These are phyloP conservation scores for Hapalemur alaotrensis DNA, from an alignment of 2,797 vertebrate genomes.

Conservation along the genomic window DNA sequence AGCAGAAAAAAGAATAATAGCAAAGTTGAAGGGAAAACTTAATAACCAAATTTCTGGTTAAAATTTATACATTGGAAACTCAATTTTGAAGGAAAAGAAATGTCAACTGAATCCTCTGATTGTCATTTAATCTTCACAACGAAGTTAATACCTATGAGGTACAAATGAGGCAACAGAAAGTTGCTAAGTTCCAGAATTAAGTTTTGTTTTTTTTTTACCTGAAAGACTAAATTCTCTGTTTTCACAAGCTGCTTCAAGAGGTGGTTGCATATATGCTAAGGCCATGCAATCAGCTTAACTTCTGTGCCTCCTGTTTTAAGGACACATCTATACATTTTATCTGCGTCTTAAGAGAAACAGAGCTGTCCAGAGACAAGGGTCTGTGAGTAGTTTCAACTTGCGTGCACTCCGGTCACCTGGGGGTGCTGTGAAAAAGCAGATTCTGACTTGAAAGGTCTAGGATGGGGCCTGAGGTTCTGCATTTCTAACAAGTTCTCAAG, in stretches of 20 bases:
- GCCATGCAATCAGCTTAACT: rapidly evolving
- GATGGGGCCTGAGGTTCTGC: too few species aligned
- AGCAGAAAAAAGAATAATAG: background rate
- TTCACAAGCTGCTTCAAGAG: background rate
- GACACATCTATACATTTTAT: background rate
- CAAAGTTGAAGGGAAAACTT: background rate
- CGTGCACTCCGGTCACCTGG: rapidly evolving
- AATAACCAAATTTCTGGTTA: background rate
- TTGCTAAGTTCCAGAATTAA: background rate
- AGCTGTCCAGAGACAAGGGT: background rate
- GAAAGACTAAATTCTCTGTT: background rate
- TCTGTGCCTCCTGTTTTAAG: background rate
- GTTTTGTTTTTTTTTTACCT: background rate
- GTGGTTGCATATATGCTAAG: rapidly evolving
- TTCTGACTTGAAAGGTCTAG: background rate
- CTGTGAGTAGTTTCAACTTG: background rate
- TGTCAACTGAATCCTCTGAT: rapidly evolving
- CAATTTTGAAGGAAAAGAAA: background rate
- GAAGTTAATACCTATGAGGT: background rate
- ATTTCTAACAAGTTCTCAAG: background rate
- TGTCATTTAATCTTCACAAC: background rate
- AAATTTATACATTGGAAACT: background rate
- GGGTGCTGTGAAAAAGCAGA: background rate
- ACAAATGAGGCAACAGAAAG: background rate
- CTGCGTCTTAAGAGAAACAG: background rate